Evolutionary conservation across 2,888 invertebrate genomes (phyloP), one percentile per base, ranked within the genome.

Genomic region (Apotomis betuletana): DNA sequence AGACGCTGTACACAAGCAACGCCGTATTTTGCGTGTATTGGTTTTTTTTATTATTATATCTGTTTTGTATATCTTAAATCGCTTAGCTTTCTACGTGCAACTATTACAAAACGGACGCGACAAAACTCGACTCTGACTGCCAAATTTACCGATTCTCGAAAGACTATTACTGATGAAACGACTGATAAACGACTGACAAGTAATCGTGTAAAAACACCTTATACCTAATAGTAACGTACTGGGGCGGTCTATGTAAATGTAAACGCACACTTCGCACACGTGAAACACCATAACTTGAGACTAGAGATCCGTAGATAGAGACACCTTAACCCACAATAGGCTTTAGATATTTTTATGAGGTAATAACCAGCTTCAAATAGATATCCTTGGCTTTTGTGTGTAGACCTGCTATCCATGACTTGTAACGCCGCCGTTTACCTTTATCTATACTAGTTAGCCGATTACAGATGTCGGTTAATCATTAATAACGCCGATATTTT

Each of bases 41-140:
- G 61, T 78, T 81, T 80, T 27, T 27, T 80, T 78, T 83, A 74
- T 74, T 76, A 74, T 75, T 78, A 74, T 80, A 73, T 75, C 74
- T 78, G 75, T 82, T 81, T 85, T 87, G 81, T 86, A 69, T 68
- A 84, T 85, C 79, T 83, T 83, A 85, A 80, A 79, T 84, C 85
- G 92, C 92, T 93, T 90, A 90, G 92, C 92, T 92, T 90, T 88
- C 80, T 85, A 87, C 86, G 85, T 87, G 87, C 88, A 86, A 85
- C 75, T 77, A 69, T 75, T 77, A 81, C 77, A 62, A 58, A 62
- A 38, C 52, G n/a, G 38, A 67, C 60, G 62, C 67, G 67, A 71
- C 71, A 44, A 38, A 52, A 73, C 60, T 44, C 49, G 69, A 70
- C 61, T 8, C 36, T 55, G 67, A 67, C 60, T 49, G 10, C 5